These are phyloP conservation scores for Zaprionus inermis DNA, from an alignment of 1,140 invertebrate species.

Conservation along the genomic window DNA sequence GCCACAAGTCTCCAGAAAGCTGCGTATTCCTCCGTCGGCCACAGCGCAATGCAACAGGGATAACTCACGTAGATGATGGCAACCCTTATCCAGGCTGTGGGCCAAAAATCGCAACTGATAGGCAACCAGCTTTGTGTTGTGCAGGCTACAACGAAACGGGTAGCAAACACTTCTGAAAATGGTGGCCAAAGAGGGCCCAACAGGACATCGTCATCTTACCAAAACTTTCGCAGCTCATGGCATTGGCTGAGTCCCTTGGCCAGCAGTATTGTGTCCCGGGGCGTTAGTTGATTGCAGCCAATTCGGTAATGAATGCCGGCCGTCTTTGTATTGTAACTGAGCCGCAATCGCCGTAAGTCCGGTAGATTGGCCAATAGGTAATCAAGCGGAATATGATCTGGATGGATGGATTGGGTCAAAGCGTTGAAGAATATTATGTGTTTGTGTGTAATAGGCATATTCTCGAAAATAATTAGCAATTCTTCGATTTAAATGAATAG, in stretches of 20 bases:
- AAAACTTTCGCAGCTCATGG: slow-evolving; percentile 74
- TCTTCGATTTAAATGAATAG: too few species aligned
- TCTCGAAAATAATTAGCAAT: too few species aligned
- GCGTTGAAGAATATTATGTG: too few species aligned
- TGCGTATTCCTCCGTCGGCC: slow-evolving; percentile 78
- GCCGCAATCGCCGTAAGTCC: slow-evolving; percentile 78
- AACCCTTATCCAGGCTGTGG: slow-evolving; percentile 76
- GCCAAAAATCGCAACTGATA: slow-evolving; percentile 76
- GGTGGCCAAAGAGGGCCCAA: too few species aligned
- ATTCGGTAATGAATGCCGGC: slow-evolving; percentile 78
- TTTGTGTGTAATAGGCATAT: too few species aligned
- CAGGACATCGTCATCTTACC: slow-evolving; percentile 41
- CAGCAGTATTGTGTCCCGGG: slow-evolving; percentile 66
- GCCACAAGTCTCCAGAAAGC: slow-evolving; percentile 73
- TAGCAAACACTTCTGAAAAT: neutral
- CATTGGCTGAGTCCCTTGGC: slow-evolving; percentile 73
- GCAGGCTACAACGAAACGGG: slow-evolving; percentile 51
- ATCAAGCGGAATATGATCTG: slow-evolving; percentile 84
- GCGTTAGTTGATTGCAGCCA: slow-evolving; percentile 77
- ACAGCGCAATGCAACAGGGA: slow-evolving; percentile 78
- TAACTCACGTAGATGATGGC: slow-evolving; percentile 69
- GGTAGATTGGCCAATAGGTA: slow-evolving; percentile 82
- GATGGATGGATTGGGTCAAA: too few species aligned
- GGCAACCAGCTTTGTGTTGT: slow-evolving; percentile 75
- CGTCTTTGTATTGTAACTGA: slow-evolving; percentile 82